These are phyloP conservation scores for Xenopus tropicalis DNA, from an alignment of 2,113 vertebrate genomes.

Conservation along the genomic window DNA sequence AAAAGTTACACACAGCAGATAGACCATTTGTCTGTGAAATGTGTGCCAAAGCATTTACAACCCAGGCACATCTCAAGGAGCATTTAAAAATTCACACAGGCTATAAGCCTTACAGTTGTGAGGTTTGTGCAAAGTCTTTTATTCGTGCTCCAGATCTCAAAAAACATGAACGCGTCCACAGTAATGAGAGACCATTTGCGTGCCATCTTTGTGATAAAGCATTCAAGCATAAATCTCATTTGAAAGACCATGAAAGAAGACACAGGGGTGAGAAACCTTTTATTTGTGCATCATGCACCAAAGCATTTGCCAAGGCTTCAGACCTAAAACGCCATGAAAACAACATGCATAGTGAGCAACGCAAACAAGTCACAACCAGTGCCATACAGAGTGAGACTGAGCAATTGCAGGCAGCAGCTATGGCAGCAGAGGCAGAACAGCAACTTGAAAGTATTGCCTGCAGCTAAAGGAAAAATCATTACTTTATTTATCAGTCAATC, in stretches of 20 bases:
- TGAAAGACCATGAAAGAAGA: slow-evolving; percentile 95
- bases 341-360: slow-evolving; percentile 95
- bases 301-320: slow-evolving; percentile 97
- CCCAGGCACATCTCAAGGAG: slow-evolving; percentile 94
- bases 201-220: slow-evolving; percentile 98
- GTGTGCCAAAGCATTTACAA: slow-evolving; percentile 97
- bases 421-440: slow-evolving; percentile 87
- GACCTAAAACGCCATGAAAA: slow-evolving; percentile 98
- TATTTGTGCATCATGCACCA: slow-evolving; percentile 93
- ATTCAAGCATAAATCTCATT: slow-evolving; percentile 98
- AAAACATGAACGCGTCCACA: slow-evolving; percentile 94
- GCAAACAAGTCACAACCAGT: slow-evolving; percentile 87
- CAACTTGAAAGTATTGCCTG: slow-evolving; percentile 77
- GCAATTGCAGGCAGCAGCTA: slow-evolving; percentile 78
- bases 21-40: slow-evolving; percentile 94
- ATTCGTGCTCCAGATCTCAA: slow-evolving; percentile 94
- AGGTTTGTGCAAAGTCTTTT: slow-evolving; percentile 95
- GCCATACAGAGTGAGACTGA: slow-evolving; percentile 86
- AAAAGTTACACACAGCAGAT: slow-evolving; percentile 92
- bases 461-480: slow-evolving; percentile 56
- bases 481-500: neutral
- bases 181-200: slow-evolving; percentile 92
- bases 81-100: slow-evolving; percentile 97
- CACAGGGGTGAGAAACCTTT: slow-evolving; percentile 96
- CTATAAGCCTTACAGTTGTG: slow-evolving; percentile 95